Base-by-base conservation (phyloP, 2,888 invertebrate genomes). In the Dione vanillae region DNA sequence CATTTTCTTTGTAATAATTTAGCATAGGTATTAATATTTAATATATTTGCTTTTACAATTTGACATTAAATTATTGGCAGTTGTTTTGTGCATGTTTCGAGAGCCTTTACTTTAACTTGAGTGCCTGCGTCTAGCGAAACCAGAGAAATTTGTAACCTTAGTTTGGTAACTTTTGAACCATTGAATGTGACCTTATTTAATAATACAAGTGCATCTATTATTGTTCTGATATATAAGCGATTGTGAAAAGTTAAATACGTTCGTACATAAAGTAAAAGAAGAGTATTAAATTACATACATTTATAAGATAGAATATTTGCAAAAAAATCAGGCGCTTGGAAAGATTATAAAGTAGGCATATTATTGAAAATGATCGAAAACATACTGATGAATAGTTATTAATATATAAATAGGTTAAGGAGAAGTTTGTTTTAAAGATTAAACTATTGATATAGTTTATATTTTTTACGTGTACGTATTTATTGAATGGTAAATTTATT, bases 401-500 rank as follows among this genome's bases (percentile, higher is more conserved):
- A 92, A 93, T 93, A 93, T 92, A 92, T 92, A 91, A 91, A 91
- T 92, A 92, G 91, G 75, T 72, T 87, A 88, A 89, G 88, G 84
- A 84, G 81, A 92, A 90, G 92, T 93, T 93, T 92, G 92, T 93
- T 93, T 93, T 92, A 92, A 92, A 93, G 92, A 93, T 93, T 93
- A 92, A 93, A 93, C 93, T 93, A 93, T 93, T 90, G 89, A 93
- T 92, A 93, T 93, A 93, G 93, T 93, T 93, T 93, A 93, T 93
- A 93, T 93, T 93, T 93, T 93, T 92, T 93, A 93, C 93, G 89
- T 93, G 91, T 93, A 92, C 90, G 92, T 93, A 93, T 92, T 93
- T 93, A 93, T 93, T 92, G 92, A 92, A 91, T 89, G 92, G 91
- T 92, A 92, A 93, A 91, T 90, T 93, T 92, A 92, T 93, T 88